phyloP scores from a whole-genome alignment of 2,888 invertebrate genomes.

The Ochropleura leucogaster region DNA sequence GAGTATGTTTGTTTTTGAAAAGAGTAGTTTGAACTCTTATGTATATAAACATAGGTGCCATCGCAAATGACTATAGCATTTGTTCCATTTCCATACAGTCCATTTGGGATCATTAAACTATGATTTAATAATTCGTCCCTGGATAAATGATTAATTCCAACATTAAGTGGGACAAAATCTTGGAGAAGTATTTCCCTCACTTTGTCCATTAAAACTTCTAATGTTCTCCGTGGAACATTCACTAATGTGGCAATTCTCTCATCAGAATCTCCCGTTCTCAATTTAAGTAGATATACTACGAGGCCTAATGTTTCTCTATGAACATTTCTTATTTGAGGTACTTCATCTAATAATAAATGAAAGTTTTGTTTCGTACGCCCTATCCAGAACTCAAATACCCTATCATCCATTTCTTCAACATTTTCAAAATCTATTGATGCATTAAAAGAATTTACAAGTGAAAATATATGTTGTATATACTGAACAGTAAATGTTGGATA shows the following conservation, averaged over 20 bases:
- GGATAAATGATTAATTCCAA: not conserved
- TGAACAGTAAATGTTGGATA: too few species aligned
- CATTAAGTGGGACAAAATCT: not conserved
- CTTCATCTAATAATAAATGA: too few species aligned
- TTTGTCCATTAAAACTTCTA: slow-evolving; percentile 17
- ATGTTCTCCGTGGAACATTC: slow-evolving; percentile 11
- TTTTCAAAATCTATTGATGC: too few species aligned
- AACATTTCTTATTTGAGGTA: too few species aligned
- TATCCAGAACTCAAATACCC: too few species aligned
- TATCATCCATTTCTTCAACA: too few species aligned
- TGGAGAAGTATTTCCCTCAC: slow-evolving; percentile 2
- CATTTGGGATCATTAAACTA: not conserved
- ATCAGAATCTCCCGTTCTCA: slow-evolving; percentile 8
- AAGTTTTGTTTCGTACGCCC: too few species aligned
- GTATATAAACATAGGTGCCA: not conserved
- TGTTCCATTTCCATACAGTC: not conserved
- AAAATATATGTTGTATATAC: too few species aligned
- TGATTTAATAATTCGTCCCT: not conserved
- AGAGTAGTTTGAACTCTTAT: not conserved
- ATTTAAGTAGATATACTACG: too few species aligned
- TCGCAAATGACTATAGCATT: not conserved
- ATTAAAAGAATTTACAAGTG: too few species aligned
- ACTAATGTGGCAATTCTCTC: slow-evolving; percentile 10
- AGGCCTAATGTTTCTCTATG: too few species aligned
- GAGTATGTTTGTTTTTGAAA: not conserved